Evolutionary conservation across 2,888 invertebrate genomes (phyloP).

Genomic region (Drosophila crucigera): DNA sequence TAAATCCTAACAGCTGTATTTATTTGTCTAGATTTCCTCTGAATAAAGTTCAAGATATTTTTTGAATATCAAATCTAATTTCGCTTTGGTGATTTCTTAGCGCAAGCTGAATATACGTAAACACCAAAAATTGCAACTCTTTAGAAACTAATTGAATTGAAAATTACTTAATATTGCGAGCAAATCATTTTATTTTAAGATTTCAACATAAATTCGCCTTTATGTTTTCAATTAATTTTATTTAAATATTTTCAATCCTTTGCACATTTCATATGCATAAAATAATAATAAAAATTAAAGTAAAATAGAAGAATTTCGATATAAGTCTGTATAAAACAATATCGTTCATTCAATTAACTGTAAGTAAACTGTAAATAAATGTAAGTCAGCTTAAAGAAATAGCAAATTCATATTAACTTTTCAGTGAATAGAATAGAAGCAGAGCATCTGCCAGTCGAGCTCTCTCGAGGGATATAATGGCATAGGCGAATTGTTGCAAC

Average conservation of each 20-base stretch:
- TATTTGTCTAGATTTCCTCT: not conserved
- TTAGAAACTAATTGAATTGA: not conserved
- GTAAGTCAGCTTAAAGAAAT: not conserved
- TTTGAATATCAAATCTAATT: not conserved
- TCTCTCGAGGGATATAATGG: not conserved
- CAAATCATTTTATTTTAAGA: not conserved
- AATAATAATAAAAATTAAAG: not conserved
- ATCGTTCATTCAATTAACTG: not conserved
- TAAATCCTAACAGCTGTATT: not conserved
- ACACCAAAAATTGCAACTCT: rapidly evolving
- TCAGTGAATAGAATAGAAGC: not conserved
- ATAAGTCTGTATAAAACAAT: no score
- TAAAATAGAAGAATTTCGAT: no score
- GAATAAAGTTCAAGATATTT: not conserved
- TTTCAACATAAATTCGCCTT: not conserved
- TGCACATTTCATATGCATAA: not conserved
- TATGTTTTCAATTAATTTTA: not conserved
- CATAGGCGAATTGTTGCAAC: not conserved
- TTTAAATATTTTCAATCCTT: not conserved
- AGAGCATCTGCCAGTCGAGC: not conserved
- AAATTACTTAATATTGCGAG: not conserved
- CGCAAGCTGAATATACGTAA: not conserved
- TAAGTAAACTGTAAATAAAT: not conserved
- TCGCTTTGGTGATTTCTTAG: not conserved
- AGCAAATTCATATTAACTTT: not conserved